Base-by-base conservation (phyloP, 2,113 vertebrate genomes). In the Saimiri boliviensis region DNA sequence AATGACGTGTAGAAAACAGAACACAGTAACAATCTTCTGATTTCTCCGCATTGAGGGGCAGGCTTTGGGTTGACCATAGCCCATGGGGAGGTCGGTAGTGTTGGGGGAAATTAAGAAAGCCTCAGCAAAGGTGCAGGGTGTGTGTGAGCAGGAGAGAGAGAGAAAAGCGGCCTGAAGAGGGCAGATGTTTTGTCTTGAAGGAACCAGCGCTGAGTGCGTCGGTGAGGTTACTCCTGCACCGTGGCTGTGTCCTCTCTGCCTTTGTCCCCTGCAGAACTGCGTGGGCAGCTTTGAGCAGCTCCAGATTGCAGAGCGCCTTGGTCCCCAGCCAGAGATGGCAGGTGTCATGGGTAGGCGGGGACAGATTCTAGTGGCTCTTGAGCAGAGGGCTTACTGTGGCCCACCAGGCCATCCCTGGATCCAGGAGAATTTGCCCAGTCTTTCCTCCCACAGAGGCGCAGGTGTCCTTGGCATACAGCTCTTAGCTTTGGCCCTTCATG, bases 241-340 rank as follows among this genome's bases (percentile, higher is more conserved):
- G 16, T 21, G 13, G 40, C 94, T 40, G 27, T 0, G 0, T 14
- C 63, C 42, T 42, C 70, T 79, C 60, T 40, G 30, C 25, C 1
- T 20, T 30, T 25, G 92, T 49, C 71, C 14, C 0, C 25, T 32
- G 60, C 70, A 54, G 77, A 94, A 25, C 95, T 66, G 60, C 5
- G 11, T 90, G 97, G 84, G 95, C 66, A 68, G 84, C 90, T 47
- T 32, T 32, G 68, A 37, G 52, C 16, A 14, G 94, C 88, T 86
- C 89, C 80, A 37, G 52, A 16, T 0, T 12, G 52, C 8, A 10
- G 74, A 47, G 35, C 5, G 0, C 83, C 76, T 45, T 52, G 81
- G 42, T 20, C 0, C 2, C 47, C 66, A 66, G 86, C 92, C 89
- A 58, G 73, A 82, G 89, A 81, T 49, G 90, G 70, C 25, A 74